phyloP scores from a whole-genome alignment of 2,113 vertebrate genomes.

The Agelaius phoeniceus region DNA sequence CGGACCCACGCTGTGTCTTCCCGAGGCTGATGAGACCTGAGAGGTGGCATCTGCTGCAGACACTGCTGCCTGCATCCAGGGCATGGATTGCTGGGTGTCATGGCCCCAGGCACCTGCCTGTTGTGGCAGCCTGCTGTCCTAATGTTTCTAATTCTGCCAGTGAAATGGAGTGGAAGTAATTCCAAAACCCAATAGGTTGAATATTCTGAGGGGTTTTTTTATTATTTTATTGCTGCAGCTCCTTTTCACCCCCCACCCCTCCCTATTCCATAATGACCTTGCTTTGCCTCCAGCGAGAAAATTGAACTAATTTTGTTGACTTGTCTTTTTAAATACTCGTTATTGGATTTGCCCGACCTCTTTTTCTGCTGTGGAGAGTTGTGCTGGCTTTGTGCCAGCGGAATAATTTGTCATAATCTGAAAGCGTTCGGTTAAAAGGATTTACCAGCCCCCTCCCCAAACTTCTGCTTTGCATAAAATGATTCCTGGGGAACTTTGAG shows the following conservation, averaged over 20 bases:
- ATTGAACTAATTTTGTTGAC: conserved; percentile 42
- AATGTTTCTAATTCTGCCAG: conserved; percentile 60
- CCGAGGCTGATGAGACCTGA: conserved; percentile 54
- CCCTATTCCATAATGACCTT: background rate
- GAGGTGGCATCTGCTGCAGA: conserved; percentile 44
- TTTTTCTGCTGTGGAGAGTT: conserved; percentile 5
- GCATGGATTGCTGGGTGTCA: background rate
- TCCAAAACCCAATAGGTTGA: conserved; percentile 51
- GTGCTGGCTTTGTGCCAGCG: conserved; percentile 3
- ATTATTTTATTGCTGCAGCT: background rate
- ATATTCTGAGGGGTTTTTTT: background rate
- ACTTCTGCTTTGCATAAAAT: background rate
- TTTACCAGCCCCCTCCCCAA: background rate
- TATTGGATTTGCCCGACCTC: conserved; percentile 46
- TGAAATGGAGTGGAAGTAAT: conserved; percentile 74
- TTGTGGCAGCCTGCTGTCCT: conserved; percentile 47
- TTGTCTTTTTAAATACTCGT: conserved; percentile 44
- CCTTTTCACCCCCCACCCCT: background rate
- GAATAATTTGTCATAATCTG: background rate
- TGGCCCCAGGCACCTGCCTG: conserved; percentile 27
- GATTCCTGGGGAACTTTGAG: accelerated
- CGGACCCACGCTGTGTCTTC: background rate
- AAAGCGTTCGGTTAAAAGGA: background rate
- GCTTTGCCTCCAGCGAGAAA: conserved; percentile 19
- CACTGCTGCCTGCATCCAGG: background rate